These are phyloP conservation scores for Tragelaphus scriptus DNA, from an alignment of 2,113 vertebrate species.

Conservation along the genomic window DNA sequence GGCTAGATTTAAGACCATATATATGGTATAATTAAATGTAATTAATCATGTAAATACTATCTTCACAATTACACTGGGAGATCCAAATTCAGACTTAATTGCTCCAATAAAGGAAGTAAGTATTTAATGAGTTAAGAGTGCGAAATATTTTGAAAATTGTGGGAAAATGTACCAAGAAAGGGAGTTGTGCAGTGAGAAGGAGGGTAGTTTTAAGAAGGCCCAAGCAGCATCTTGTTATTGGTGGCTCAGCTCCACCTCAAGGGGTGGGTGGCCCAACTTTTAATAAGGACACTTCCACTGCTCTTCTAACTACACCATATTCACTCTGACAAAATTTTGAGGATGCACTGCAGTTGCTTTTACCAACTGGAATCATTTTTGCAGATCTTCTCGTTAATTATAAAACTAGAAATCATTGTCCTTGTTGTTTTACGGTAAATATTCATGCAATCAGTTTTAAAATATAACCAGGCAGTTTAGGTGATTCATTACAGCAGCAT, in stretches of 20 bases:
- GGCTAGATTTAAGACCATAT: not conserved
- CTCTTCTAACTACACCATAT: not conserved
- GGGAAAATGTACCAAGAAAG: not conserved
- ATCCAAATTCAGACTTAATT: not conserved
- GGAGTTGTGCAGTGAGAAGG: not conserved
- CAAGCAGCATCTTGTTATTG: not conserved
- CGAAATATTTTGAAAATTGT: not conserved
- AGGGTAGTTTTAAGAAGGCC: too few relatives aligned
- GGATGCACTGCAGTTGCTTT: not conserved
- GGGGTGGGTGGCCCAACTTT: not conserved
- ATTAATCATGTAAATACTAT: not conserved
- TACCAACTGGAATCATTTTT: slow-evolving; percentile 22
- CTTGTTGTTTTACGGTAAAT: slow-evolving; percentile 42
- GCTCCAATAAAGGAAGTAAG: not conserved
- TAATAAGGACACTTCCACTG: not conserved
- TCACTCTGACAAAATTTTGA: not conserved
- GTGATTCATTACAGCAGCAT: not conserved
- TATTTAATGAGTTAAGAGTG: not conserved
- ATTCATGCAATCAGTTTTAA: slow-evolving; percentile 9
- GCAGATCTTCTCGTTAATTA: slow-evolving; percentile 33
- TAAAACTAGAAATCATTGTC: slow-evolving; percentile 39
- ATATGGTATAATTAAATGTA: not conserved
- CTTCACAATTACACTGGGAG: not conserved
- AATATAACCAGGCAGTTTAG: slow-evolving; percentile 29
- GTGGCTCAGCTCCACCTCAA: not conserved